phyloP scores from a whole-genome alignment of 2,888 invertebrate species.

The Acanthoscelides obtectus region DNA sequence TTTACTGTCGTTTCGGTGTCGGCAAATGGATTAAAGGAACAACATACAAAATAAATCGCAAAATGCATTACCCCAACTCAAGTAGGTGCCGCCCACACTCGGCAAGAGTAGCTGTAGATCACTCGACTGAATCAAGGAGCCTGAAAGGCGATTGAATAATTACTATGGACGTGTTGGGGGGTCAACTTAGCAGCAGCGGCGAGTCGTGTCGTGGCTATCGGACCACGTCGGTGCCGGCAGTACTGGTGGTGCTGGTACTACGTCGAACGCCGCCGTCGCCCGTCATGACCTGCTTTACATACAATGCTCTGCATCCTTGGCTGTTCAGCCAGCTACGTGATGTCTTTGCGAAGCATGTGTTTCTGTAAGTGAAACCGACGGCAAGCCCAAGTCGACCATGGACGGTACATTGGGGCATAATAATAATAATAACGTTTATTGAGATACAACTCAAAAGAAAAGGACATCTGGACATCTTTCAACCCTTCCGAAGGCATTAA shows the following conservation, averaged over 20 bases:
- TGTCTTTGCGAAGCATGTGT: slow-evolving; percentile 42
- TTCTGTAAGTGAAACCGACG: slow-evolving; percentile 37
- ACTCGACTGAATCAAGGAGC: background rate
- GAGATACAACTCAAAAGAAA: no score
- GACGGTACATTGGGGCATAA: background rate
- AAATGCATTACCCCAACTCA: no score
- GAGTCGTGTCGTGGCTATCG: slow-evolving; percentile 7
- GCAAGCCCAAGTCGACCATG: slow-evolving; percentile 3
- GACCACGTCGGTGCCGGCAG: slow-evolving; percentile 5
- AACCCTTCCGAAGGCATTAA: no score
- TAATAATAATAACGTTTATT: no score
- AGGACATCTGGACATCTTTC: no score
- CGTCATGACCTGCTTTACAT: no score
- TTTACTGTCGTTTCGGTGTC: no score
- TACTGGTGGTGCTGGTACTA: slow-evolving; percentile 28
- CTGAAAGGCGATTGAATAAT: slow-evolving; percentile 40
- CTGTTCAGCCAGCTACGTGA: slow-evolving; percentile 46
- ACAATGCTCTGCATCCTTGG: slow-evolving; percentile 42
- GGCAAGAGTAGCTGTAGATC: no score
- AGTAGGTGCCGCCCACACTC: no score
- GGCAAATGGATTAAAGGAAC: no score
- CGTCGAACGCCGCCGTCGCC: slow-evolving; percentile 20
- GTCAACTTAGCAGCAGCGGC: slow-evolving; percentile 31
- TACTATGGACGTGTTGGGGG: slow-evolving; percentile 45
- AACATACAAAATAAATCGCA: no score